Conservation (phyloP, 2,888 invertebrate species). For the Amitus sp. region DNA sequence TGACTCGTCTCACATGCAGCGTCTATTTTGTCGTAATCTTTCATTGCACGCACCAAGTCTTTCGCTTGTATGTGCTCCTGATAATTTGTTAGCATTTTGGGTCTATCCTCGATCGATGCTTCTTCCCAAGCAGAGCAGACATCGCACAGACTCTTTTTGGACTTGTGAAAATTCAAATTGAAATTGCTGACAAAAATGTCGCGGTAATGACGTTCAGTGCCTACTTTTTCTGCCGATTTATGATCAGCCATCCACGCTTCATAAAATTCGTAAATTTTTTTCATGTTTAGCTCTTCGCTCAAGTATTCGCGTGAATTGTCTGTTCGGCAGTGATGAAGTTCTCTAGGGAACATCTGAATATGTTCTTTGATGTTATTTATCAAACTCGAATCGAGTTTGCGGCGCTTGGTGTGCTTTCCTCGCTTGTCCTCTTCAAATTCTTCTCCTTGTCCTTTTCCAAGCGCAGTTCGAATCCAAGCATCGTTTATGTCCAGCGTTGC, state of each 20-base stretch:
- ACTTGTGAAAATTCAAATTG: conserved; percentile 8
- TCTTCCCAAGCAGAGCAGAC: conserved; percentile 46
- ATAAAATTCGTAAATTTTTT: conserved; percentile 17
- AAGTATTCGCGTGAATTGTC: conserved; percentile 17
- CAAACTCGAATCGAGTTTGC: background rate
- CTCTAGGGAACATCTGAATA: conserved; percentile 14
- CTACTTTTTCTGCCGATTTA: conserved; percentile 6
- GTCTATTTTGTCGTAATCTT: conserved; percentile 42
- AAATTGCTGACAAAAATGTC: conserved; percentile 47
- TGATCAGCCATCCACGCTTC: conserved; percentile 10
- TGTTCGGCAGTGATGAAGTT: background rate
- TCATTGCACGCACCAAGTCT: conserved; percentile 40
- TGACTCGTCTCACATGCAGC: conserved; percentile 11
- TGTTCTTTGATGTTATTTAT: background rate
- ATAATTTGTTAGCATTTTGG: conserved; percentile 40
- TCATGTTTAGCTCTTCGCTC: conserved; percentile 18
- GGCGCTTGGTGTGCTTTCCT: background rate
- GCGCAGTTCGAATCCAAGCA: conserved; percentile 4
- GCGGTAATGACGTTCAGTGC: conserved; percentile 16
- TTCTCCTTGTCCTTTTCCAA: conserved; percentile 5
- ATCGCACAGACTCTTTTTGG: conserved; percentile 51
- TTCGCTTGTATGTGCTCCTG: conserved; percentile 42
- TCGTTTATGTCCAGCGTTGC: conserved; percentile 6
- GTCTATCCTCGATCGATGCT: conserved; percentile 43
- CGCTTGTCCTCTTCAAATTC: background rate